A percentile compares a stretch with the other conserved stretches of the same genome.
phyloP scores from a whole-genome alignment of 2,888 invertebrate species.

The Brenthis daphne region DNA sequence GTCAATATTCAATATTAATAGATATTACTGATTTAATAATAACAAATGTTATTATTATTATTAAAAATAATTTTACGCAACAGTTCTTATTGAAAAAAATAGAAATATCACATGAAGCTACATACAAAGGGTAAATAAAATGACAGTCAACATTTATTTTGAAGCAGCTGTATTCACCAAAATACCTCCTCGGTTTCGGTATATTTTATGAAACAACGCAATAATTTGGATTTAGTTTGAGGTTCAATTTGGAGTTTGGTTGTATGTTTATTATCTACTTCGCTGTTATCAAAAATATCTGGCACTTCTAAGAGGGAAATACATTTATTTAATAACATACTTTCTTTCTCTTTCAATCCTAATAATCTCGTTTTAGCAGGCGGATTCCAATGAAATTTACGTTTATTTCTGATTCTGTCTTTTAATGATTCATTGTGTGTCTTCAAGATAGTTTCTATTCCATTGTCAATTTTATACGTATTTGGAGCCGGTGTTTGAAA shows the following conservation, averaged over 20 bases:
- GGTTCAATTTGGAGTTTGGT: neutral
- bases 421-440: slow-evolving; percentile 63
- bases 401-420: slow-evolving; percentile 54
- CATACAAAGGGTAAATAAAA: too few relatives aligned
- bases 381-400: slow-evolving; percentile 52
- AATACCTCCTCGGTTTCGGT: slow-evolving; percentile 10
- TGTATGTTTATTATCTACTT: slow-evolving; percentile 17
- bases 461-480: slow-evolving; percentile 53
- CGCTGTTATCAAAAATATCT: slow-evolving; percentile 35
- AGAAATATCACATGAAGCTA: too few relatives aligned
- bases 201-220: slow-evolving; percentile 48
- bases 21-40: too few relatives aligned
- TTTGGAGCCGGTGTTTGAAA: slow-evolving; percentile 59
- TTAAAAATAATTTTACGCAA: too few relatives aligned
- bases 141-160: slow-evolving; percentile 4
- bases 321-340: slow-evolving; percentile 50
- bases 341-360: slow-evolving; percentile 52
- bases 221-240: slow-evolving; percentile 43
- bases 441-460: slow-evolving; percentile 59
- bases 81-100: neutral
- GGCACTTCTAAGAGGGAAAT: slow-evolving; percentile 54
- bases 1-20: too few relatives aligned
- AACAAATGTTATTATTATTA: too few relatives aligned
- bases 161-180: slow-evolving; percentile 12
- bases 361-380: slow-evolving; percentile 43